phyloP scores from a whole-genome alignment of 2,113 vertebrate genomes.

The Dasyurus viverrinus region DNA sequence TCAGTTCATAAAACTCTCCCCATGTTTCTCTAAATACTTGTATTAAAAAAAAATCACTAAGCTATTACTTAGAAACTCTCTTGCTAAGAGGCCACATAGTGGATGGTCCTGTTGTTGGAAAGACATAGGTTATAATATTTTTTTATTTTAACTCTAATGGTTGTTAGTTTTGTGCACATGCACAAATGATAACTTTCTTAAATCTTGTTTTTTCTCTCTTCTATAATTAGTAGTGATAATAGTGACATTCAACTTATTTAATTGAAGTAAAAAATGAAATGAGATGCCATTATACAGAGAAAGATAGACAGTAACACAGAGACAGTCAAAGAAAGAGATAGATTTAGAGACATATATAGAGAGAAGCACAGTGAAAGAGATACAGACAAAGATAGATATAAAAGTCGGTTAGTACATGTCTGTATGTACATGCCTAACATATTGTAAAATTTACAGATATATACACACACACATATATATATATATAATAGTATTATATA shows the following conservation, averaged over 20 bases:
- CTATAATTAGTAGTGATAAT: neutral
- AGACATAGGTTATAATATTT: neutral
- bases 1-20: neutral
- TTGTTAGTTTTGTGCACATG: neutral
- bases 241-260: neutral
- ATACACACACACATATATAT: too few species aligned
- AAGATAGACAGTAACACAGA: too few species aligned
- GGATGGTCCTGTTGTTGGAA: neutral
- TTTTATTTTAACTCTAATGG: neutral
- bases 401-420: neutral
- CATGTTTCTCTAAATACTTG: neutral
- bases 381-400: too few species aligned
- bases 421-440: neutral
- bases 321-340: too few species aligned
- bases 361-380: too few species aligned
- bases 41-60: neutral
- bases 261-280: neutral
- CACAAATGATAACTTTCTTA: neutral
- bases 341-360: too few species aligned
- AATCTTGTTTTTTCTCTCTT: neutral
- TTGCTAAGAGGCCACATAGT: neutral
- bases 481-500: too few species aligned
- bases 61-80: neutral
- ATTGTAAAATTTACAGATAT: neutral
- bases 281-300: neutral